phyloP scores from a whole-genome alignment of 2,113 vertebrate genomes.

The Xenus cinereus region DNA sequence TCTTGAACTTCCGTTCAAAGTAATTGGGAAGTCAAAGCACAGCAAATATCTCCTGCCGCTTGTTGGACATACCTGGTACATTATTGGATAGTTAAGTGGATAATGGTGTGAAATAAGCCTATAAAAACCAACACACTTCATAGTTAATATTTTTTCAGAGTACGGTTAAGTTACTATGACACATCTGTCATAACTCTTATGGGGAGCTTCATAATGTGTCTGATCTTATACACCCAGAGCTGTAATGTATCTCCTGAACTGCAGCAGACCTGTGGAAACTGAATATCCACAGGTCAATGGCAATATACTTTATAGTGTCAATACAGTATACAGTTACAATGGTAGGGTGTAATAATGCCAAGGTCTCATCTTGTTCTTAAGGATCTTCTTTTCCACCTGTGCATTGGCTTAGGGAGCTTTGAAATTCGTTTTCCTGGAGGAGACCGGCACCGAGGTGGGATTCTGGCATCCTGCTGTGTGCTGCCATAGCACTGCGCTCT shows the following conservation, averaged over 20 bases:
- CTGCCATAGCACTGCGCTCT: background rate
- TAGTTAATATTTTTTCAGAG: constrained; percentile 43
- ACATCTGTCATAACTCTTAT: constrained; percentile 64
- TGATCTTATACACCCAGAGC: constrained; percentile 16
- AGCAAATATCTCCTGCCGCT: constrained; percentile 36
- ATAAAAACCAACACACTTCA: constrained; percentile 59
- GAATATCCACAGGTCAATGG: constrained; percentile 31
- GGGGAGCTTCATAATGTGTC: constrained; percentile 23
- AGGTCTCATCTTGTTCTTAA: background rate
- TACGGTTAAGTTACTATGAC: constrained; percentile 51
- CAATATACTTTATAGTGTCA: constrained; percentile 35
- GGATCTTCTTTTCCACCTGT: constrained; percentile 43
- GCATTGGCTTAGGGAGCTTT: background rate
- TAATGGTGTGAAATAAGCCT: constrained; percentile 63
- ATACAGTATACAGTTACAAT: background rate
- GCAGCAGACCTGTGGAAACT: constrained; percentile 34
- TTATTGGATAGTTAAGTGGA: constrained; percentile 55
- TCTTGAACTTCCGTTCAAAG: background rate
- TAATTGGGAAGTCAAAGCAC: constrained; percentile 37
- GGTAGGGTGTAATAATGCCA: background rate
- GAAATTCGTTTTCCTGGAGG: background rate
- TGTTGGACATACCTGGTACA: background rate
- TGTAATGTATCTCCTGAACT: constrained; percentile 46
- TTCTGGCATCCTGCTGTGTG: background rate
- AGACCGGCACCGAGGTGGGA: background rate